Conservation (phyloP, 1,140 invertebrate genomes). For the Drosophila pseudoananassae region DNA sequence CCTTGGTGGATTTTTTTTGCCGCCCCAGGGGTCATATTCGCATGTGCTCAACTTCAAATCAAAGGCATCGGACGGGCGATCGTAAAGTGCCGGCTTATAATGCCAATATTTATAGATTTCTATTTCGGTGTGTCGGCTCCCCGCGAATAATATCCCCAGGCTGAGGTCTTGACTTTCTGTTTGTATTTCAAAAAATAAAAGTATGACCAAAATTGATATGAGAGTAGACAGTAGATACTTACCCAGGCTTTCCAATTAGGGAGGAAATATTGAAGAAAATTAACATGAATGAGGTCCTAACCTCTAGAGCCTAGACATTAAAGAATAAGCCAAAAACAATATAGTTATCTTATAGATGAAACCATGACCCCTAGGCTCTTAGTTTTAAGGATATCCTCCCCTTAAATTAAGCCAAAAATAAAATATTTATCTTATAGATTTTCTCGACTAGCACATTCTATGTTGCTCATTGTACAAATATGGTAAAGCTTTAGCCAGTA, state of each 20-base stretch:
- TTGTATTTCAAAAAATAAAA: background rate
- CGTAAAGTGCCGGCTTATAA: conserved; percentile 73
- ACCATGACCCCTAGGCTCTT: too few relatives aligned
- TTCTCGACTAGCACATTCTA: background rate
- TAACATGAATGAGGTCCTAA: too few relatives aligned
- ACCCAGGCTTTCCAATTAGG: background rate
- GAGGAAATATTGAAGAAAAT: background rate
- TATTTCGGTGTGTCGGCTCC: background rate
- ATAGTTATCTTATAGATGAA: too few relatives aligned
- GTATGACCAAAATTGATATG: too few relatives aligned
- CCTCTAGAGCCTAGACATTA: too few relatives aligned
- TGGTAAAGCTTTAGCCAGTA: conserved; percentile 19
- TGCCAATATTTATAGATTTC: conserved; percentile 63
- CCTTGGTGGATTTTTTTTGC: conserved; percentile 1
- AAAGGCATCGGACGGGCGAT: conserved; percentile 49
- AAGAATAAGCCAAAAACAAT: too few relatives aligned
- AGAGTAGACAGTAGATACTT: background rate
- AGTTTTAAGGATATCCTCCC: too few relatives aligned
- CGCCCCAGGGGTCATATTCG: conserved; percentile 12
- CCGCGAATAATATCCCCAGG: background rate
- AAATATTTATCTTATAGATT: background rate
- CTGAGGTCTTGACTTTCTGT: background rate
- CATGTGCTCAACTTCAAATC: conserved; percentile 71
- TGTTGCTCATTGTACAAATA: conserved; percentile 27
- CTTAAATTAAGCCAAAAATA: background rate